A percentile compares a stretch with the other conserved stretches of the same genome.
Conservation (phyloP, 2,113 vertebrate species). For the Mystacornis crossleyi region DNA sequence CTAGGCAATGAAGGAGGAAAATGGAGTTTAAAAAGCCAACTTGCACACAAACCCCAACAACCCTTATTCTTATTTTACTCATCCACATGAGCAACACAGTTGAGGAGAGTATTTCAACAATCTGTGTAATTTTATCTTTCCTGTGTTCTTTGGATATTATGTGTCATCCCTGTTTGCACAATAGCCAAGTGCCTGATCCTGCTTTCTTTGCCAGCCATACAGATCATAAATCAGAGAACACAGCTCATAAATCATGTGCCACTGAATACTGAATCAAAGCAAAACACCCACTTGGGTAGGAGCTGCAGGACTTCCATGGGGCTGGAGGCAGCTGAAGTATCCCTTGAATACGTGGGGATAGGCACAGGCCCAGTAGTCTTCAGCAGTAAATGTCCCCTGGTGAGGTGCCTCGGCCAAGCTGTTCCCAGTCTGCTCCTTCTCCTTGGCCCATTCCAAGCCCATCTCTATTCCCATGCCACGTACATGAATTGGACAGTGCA, state of each 20-base stretch:
- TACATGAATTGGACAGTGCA: background rate
- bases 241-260: constrained; percentile 10
- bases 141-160: constrained; percentile 47
- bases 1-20: background rate
- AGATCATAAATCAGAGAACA: constrained; percentile 16
- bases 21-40: background rate
- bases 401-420: background rate
- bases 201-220: constrained; percentile 11
- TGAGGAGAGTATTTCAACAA: constrained; percentile 50
- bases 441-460: background rate
- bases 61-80: constrained; percentile 48
- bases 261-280: background rate
- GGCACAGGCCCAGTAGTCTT: background rate
- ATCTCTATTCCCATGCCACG: background rate
- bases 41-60: background rate
- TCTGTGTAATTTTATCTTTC: constrained; percentile 66
- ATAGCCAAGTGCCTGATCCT: constrained; percentile 43
- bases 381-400: background rate
- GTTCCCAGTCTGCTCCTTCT: background rate
- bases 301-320: background rate
- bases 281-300: background rate
- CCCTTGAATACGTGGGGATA: background rate
- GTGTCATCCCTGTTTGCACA: constrained; percentile 56
- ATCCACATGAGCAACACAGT: constrained; percentile 5
- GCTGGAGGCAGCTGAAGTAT: background rate